These are phyloP conservation scores for Elephantulus edwardii DNA, from an alignment of 2,113 vertebrate genomes.

Conservation along the genomic window DNA sequence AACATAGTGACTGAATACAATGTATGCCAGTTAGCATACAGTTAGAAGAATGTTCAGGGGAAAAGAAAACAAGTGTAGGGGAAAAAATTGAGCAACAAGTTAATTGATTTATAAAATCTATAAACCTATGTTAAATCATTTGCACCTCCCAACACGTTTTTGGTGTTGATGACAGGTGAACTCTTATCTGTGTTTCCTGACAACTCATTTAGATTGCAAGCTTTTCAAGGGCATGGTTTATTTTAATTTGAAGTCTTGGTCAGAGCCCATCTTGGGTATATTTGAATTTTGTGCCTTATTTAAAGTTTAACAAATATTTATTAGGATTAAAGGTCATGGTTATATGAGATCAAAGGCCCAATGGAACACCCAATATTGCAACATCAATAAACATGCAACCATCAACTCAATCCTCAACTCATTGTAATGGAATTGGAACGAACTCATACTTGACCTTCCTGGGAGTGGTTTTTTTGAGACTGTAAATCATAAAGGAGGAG, in stretches of 20 bases:
- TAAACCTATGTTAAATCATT: neutral
- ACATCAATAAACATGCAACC: neutral
- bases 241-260: neutral
- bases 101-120: conserved; percentile 34
- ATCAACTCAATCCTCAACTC: no score
- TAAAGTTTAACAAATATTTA: neutral
- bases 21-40: neutral
- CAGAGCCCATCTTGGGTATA: neutral
- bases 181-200: neutral
- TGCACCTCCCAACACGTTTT: neutral
- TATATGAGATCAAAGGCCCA: neutral
- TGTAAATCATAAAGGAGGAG: no score
- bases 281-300: neutral
- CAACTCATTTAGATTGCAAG: neutral
- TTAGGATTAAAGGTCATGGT: neutral
- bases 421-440: no score
- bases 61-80: neutral
- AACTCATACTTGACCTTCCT: no score
- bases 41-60: neutral
- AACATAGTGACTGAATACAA: neutral
- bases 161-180: neutral
- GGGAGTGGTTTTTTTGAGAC: no score
- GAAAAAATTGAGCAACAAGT: neutral
- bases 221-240: neutral
- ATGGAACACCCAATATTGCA: neutral